Conservation (phyloP, 2,113 vertebrate genomes). For the Cyrtonyx montezumae region DNA sequence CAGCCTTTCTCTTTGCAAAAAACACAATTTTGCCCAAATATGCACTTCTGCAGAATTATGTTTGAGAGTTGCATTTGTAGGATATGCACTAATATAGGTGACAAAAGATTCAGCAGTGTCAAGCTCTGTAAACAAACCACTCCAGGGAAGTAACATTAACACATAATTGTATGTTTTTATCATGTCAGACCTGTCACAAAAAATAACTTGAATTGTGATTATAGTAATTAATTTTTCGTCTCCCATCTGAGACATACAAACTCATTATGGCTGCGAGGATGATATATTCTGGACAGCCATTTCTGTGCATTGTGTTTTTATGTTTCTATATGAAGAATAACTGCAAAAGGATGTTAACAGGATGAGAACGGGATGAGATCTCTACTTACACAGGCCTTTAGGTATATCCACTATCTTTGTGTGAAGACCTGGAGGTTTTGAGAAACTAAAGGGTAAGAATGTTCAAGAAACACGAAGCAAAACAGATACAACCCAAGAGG, state of each 20-base stretch:
- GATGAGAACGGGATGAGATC: not conserved
- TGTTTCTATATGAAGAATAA: not conserved
- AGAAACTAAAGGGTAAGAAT: not conserved
- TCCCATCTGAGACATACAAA: constrained; percentile 42
- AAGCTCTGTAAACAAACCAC: constrained; percentile 48
- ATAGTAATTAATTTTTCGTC: constrained; percentile 63
- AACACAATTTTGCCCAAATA: not conserved
- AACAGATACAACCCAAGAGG: not conserved
- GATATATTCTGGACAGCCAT: constrained; percentile 40
- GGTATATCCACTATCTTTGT: not conserved
- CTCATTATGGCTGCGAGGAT: constrained; percentile 31
- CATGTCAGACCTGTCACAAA: constrained; percentile 46
- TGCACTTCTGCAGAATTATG: not conserved
- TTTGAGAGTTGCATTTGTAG: not conserved
- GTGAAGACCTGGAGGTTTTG: not conserved
- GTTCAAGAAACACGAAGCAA: not conserved
- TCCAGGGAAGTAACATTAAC: constrained; percentile 54
- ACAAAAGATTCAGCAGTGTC: constrained; percentile 39
- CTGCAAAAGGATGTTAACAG: not conserved
- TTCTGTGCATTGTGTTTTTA: constrained; percentile 20
- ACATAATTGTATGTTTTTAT: constrained; percentile 66
- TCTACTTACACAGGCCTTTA: not conserved
- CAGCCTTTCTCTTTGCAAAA: not conserved
- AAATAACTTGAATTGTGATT: constrained; percentile 37
- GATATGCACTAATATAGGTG: not conserved